Evolutionary conservation across 1,140 invertebrate species (phyloP), one percentile per base, ranked within the genome.

Genomic region (Cheumatopsyche charites): DNA sequence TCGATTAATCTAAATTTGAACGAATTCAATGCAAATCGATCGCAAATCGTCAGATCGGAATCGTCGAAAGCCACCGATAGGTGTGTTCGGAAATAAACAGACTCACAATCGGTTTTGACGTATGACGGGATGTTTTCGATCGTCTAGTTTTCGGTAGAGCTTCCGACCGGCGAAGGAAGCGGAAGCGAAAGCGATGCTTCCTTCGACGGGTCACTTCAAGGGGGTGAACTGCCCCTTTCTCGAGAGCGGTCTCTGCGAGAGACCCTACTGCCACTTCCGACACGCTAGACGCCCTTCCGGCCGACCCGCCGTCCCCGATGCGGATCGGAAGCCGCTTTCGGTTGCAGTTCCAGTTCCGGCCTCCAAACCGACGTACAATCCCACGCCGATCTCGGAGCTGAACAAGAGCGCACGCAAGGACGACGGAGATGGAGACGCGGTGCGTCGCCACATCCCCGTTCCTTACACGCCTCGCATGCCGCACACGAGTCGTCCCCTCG

Each of bases 181-280:
- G 6, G n/a, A n/a, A n/a, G 15, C 61, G 25, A 12, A 4, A 15
- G 62, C 12, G 15, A 66, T 96, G 94, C 87, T 96, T 80, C 91
- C 93, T 29, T 92, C 92, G 61, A 92, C 90, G 75, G 93, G 93
- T 73, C 92, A 91, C 78, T 95, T 96, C 79, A 91, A 92, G 83
- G 88, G 87, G 72, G 88, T 94, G 62, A 87, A 87, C 75, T 96
- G 94, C 82, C 94, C 94, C 29, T 95, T 91, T 86, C 94, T 88
- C 78, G 88, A 92, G 76, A 90, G 85, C 80, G 90, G 90, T 63
- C 75, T 82, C 49, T 96, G 94, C 82, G 90, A 92, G 75, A 87
- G 94, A 78, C 92, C 93, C 17, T 93, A 95, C 81, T 96, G 94
- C 83, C 93, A 95, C 82, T 96, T 93, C 80, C 89, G 91, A 79